Evolutionary conservation across 2,888 invertebrate genomes (phyloP).

Genomic region (Parnassius apollo): DNA sequence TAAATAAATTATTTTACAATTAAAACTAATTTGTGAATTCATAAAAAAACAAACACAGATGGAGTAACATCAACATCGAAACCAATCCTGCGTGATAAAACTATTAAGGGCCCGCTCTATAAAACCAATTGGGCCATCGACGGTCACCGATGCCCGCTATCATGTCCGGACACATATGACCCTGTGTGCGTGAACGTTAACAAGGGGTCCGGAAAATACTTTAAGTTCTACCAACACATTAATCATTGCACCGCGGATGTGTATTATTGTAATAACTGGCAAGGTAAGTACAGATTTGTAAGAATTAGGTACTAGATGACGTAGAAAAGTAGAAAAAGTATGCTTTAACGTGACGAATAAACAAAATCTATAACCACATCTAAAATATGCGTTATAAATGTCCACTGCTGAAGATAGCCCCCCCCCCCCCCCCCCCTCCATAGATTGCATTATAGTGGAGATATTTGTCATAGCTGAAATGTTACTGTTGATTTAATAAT

Average conservation of each 20-base stretch:
- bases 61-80: neutral
- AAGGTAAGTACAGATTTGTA: constrained; percentile 37
- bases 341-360: too few relatives aligned
- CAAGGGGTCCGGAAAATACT: constrained; percentile 44
- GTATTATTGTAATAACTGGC: constrained; percentile 53
- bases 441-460: too few relatives aligned
- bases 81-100: constrained; percentile 12
- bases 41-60: neutral
- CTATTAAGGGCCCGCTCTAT: constrained; percentile 39
- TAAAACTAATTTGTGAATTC: too few relatives aligned
- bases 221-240: constrained; percentile 51
- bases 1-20: too few relatives aligned
- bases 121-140: constrained; percentile 42
- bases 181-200: constrained; percentile 56
- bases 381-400: too few relatives aligned
- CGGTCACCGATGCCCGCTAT: constrained; percentile 45
- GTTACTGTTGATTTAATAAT: too few relatives aligned
- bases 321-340: too few relatives aligned
- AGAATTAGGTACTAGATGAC: too few relatives aligned
- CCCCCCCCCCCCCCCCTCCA: too few relatives aligned
- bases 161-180: constrained; percentile 46
- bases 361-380: too few relatives aligned
- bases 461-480: too few relatives aligned
- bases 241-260: constrained; percentile 56
- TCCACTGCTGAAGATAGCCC: too few relatives aligned